phyloP scores from a whole-genome alignment of 2,888 invertebrate genomes.

The Drosophila eohydei region DNA sequence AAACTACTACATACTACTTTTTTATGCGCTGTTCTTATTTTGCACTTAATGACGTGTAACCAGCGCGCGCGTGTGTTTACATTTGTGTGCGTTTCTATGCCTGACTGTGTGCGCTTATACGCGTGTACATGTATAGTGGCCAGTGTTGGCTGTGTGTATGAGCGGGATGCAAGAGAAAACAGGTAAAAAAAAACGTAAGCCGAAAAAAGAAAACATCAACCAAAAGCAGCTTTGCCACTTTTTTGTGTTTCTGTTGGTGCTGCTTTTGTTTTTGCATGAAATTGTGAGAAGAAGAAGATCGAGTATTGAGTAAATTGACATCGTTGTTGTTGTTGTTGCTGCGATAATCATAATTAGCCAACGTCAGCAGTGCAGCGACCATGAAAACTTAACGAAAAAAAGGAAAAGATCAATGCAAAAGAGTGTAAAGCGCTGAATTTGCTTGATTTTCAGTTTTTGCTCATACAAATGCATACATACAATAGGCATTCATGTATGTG shows the following conservation, averaged over 20 bases:
- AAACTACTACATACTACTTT: conserved; percentile 44
- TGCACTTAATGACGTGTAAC: conserved; percentile 78
- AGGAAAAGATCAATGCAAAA: conserved; percentile 50
- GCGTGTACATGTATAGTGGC: conserved; percentile 33
- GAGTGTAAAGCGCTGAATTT: conserved; percentile 37
- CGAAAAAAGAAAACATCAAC: conserved; percentile 58
- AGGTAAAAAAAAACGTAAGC: conserved; percentile 65
- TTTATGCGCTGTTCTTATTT: conserved; percentile 73
- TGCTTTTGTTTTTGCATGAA: conserved; percentile 64
- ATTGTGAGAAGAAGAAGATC: conserved; percentile 44
- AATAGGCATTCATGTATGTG: conserved; percentile 14
- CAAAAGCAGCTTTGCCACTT: conserved; percentile 75
- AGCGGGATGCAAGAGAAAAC: conserved; percentile 63
- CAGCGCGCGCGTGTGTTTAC: conserved; percentile 69
- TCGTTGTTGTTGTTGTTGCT: conserved; percentile 38
- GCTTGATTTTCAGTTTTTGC: conserved; percentile 34
- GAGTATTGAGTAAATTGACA: conserved; percentile 60
- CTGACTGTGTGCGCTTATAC: conserved; percentile 15
- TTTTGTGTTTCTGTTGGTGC: conserved; percentile 36
- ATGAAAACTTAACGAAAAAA: conserved; percentile 61
- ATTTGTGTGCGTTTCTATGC: conserved; percentile 48
- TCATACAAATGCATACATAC: conserved; percentile 7
- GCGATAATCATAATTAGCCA: conserved; percentile 65
- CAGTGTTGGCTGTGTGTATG: conserved; percentile 43
- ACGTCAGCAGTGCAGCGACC: conserved; percentile 62